Evolutionary conservation across 2,113 vertebrate species (phyloP), one percentile per base, ranked within the genome.

Genomic region (Eira barbara): DNA sequence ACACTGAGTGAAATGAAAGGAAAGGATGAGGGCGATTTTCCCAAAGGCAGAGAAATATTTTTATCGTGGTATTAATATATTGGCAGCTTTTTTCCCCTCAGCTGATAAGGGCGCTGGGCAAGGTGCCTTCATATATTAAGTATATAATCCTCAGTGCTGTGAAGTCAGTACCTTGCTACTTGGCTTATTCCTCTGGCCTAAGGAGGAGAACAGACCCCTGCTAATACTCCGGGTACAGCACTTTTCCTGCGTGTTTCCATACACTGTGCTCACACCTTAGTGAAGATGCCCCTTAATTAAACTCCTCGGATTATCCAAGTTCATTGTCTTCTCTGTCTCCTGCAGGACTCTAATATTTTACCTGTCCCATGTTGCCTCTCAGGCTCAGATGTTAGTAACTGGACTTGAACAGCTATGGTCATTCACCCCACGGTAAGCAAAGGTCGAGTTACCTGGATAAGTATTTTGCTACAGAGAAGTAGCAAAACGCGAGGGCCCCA

Each of bases 151-250:
- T 86, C 65, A 86, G 79, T 31, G 1, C n/a, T 76, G 17, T 45
- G 65, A 81, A 69, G 15, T 78, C 76, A 82, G 34, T 34, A 34
- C 69, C 23, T 31, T 49, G 21, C 29, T 57, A 17, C 29, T 36
- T 65, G 12, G 23, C 34, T 25, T 63, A 13, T 31, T 73, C 29
- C 49, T 34, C 36, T 65, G 65, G 20, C 34, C 45, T 2, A 17
- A 6, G 36, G 39, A 27, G 21, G 12, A 57, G 59, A 78, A 67
- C 36, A 31, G 63, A 55, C 5, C 17, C n/a, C 55, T 39, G 61
- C 11, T 7, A 15, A n/a, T 25, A 3, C 34, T 2, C 11, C 2
- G 36, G 49, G 31, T n/a, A 29, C 6, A 20, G 9, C 8, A 3
- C 4, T 42, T 49, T 52, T 15, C 11, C 29, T 61, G 90, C 67